Base-by-base conservation (phyloP, 1,140 invertebrate species). In the Thaumatotibia leucotreta region DNA sequence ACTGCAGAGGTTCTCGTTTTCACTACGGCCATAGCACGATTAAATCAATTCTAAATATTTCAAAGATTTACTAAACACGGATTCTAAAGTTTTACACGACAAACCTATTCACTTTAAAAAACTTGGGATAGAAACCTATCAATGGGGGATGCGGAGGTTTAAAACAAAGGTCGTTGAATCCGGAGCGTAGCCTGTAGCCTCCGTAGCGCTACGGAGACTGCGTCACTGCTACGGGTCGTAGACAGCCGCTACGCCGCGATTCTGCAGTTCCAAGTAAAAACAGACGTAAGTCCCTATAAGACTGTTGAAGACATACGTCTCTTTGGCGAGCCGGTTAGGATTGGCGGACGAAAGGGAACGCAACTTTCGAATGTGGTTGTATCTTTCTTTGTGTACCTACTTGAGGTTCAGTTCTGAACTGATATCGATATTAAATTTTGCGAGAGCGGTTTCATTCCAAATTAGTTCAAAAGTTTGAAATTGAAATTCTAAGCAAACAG, bases 181-280 rank as follows among this genome's bases (percentile, higher is more conserved):
- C 69, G 35, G 45, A 65, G 49, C 22, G 66, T 67, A 63, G 75
- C 75, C 74, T 70, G 76, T 58, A 58, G 63, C 74, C 65, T 71
- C 71, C 77, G 75, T 76, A 77, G 82, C 75, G 75, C 75, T 79
- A 80, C 80, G 75, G 72, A 72, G 68, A 78, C 82, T 83, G 83
- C 83, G 84, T 81, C 84, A 80, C 77, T 72, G 82, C 84, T 84
- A 82, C 80, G 79, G 77, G 69, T 82, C 80, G 86, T 88, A 88
- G 86, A 77, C 76, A 75, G 73, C 82, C 82, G 74, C 82, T 83
- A 87, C 82, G 76, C 52, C 10, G 52, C 52, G 52, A 29, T 2
- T 17, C 6, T 45, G 39, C 17, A 14, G 8, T 45, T 45, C 35
- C 17, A 9, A 45, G 39, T 45, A 6, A 20, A 45, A 45, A 20